Evolutionary conservation across 2,113 vertebrate species (phyloP), one percentile per base, ranked within the genome.

Genomic region (Perca schrenkii): DNA sequence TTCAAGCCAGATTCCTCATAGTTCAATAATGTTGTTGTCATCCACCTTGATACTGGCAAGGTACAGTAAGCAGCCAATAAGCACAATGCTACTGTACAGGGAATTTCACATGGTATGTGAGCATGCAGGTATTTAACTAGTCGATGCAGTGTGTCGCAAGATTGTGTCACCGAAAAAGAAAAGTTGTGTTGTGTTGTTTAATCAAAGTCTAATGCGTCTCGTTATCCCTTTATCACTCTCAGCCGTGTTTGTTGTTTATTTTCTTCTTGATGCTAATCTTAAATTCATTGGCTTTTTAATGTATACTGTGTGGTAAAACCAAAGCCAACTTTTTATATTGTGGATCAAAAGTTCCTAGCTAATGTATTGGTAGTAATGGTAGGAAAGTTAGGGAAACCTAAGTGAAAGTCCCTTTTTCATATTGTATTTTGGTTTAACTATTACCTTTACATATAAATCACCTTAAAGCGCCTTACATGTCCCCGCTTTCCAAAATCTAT

Each of bases 361-460:
- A 34, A 47, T 36, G 4, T 67, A 6, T 31, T 15, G 31, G 8
- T 11, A 60, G 22, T 4, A 31, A 56, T 57, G 22, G 36, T 28
- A 79, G n/a, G 19, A 69, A 8, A 43, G 15, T 25, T 58, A 70
- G 58, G 50, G 36, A 82, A 85, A 17, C 31, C 14, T 7, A 6
- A 79, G 28, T 22, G 5, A 77, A 84, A 70, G 56, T 72, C 21
- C 16, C 7, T 54, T 57, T 61, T 67, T 46, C 22, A 25, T 16
- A 3, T 53, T 65, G 16, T 36, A 16, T 77, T 81, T 77, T 46
- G 40, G 58, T 82, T 86, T 70, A 54, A 57, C 3, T 52, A 28
- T 64, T n/a, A 58, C 34, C 31, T 74, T 40, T 50, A 28, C 25
- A 43, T n/a, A 6, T 46, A 16, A 75, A 58, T 62, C 17, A 43